Percentiles rank a stretch among this genome's conserved stretches.
Conservation (phyloP, 37 sponge, comb jelly and placozoan species). For the Axinella damicornis region DNA sequence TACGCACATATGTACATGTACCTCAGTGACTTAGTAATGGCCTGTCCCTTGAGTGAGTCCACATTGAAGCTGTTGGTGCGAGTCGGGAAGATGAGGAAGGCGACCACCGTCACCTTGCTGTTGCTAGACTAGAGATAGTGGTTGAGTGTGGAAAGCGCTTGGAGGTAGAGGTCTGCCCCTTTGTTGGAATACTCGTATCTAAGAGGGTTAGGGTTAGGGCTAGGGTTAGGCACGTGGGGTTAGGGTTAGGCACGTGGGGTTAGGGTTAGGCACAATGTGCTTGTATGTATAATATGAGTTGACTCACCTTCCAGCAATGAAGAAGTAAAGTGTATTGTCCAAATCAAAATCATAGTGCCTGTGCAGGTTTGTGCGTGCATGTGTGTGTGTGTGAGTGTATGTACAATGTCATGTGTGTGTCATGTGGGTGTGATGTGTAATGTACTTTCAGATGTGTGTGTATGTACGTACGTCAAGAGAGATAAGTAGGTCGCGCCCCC, state of each 20-base stretch:
- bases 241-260: not conserved
- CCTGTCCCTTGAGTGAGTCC: slow-evolving; percentile 95
- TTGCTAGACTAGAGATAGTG: slow-evolving; percentile 84
- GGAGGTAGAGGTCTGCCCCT: slow-evolving; percentile 94
- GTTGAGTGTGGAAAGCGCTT: slow-evolving; percentile 89
- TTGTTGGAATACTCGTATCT: slow-evolving; percentile 98
- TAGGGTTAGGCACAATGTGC: not conserved
- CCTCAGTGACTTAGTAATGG: slow-evolving; percentile 92
- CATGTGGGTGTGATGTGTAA: too few relatives aligned
- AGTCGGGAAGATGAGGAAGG: slow-evolving; percentile 98
- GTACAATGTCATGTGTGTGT: not conserved
- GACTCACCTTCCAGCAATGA: slow-evolving; percentile 92
- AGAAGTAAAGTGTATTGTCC: slow-evolving; percentile 96
- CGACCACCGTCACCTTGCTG: slow-evolving; percentile 84
- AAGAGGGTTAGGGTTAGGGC: not conserved
- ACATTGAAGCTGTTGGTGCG: slow-evolving; percentile 96
- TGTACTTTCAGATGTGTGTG: too few relatives aligned
- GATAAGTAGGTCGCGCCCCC: slow-evolving; percentile 92
- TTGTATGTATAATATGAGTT: not conserved
- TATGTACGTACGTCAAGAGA: slow-evolving; percentile 58
- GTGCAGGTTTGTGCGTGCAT: not conserved
- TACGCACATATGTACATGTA: not conserved
- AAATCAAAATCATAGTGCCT: slow-evolving; percentile 95
- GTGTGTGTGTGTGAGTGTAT: too few relatives aligned
- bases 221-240: not conserved